Evolutionary conservation across 2,797 vertebrate genomes (phyloP).

Genomic region (Poecilia wingei): DNA sequence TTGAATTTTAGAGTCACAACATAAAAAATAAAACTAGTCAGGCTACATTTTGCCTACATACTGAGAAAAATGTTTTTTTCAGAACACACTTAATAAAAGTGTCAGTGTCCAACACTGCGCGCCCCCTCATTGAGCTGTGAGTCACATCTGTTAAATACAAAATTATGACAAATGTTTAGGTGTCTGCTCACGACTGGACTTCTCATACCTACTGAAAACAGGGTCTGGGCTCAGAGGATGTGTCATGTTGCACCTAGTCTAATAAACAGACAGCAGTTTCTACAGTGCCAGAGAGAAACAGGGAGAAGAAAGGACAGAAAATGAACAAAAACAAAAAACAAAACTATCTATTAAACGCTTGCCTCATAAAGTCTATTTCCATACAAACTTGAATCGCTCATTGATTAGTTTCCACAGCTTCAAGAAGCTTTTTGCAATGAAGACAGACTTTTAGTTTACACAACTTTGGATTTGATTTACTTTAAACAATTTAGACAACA

Average conservation of each 20-base stretch:
- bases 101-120: neutral
- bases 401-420: neutral
- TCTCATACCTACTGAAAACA: constrained; percentile 4
- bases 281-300: neutral
- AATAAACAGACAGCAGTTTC: neutral
- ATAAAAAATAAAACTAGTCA: neutral
- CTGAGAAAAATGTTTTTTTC: neutral
- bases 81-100: neutral
- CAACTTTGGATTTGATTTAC: neutral
- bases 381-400: neutral
- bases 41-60: neutral
- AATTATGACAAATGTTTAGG: constrained; percentile 2
- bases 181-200: constrained; percentile 3
- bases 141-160: constrained; percentile 9
- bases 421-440: neutral
- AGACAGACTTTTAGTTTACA: neutral
- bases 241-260: constrained; percentile 1
- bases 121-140: constrained; percentile 2
- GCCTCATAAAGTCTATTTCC: neutral
- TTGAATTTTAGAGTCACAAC: neutral
- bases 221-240: constrained; percentile 1
- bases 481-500: neutral
- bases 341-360: neutral
- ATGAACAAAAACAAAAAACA: neutral
- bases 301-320: neutral